phyloP scores from a whole-genome alignment of 2,888 invertebrate species.

The Myopa tessellatipennis region DNA sequence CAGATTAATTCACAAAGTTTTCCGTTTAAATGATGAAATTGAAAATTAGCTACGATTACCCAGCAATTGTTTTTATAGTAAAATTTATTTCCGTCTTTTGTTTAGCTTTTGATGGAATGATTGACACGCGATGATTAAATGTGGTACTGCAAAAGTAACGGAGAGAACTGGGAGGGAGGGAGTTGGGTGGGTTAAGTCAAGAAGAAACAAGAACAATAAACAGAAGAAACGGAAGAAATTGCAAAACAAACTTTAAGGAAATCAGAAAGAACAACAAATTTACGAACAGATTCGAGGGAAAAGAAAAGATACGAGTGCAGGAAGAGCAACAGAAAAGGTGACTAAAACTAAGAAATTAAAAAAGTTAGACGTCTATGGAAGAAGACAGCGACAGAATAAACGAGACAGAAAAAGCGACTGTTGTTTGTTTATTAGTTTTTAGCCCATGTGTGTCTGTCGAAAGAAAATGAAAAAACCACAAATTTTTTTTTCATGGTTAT shows the following conservation, averaged over 20 bases:
- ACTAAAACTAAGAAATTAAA: neutral
- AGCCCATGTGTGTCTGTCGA: neutral
- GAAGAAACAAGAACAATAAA: neutral
- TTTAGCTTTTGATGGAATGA: constrained; percentile 9
- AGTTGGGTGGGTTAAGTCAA: too few relatives aligned
- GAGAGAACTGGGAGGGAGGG: neutral
- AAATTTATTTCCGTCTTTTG: constrained; percentile 2
- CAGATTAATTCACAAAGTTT: too few relatives aligned
- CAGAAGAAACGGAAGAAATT: neutral
- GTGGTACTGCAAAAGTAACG: too few relatives aligned
- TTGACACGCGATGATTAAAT: neutral
- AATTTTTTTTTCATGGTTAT: neutral
- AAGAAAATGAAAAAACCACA: neutral
- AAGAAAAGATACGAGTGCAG: too few relatives aligned
- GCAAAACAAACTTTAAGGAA: neutral
- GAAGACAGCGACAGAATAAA: neutral
- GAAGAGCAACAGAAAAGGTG: neutral
- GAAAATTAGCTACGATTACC: too few relatives aligned
- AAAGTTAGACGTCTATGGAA: neutral
- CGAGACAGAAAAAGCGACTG: neutral
- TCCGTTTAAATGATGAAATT: too few relatives aligned
- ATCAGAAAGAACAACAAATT: neutral
- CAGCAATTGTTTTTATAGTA: neutral
- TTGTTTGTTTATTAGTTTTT: constrained; percentile 14
- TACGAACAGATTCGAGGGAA: neutral